phyloP scores from a whole-genome alignment of 1,140 invertebrate genomes.

The Heliconius congener region DNA sequence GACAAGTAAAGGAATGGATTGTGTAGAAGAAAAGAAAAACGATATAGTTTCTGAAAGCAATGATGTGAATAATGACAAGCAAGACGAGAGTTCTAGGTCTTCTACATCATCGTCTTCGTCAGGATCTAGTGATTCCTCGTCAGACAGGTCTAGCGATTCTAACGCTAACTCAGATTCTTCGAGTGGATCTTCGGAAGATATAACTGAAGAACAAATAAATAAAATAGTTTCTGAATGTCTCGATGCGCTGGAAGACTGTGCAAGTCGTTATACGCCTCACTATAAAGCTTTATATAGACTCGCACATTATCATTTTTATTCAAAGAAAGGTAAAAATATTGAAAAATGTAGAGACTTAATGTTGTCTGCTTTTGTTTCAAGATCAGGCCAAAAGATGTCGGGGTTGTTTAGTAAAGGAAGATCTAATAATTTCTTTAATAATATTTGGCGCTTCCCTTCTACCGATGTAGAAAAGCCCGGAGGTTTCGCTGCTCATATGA shows the following conservation, averaged over 20 bases:
- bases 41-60: conserved; percentile 34
- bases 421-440: conserved; percentile 94
- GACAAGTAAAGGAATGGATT: background rate
- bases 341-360: conserved; percentile 87
- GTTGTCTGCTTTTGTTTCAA: conserved; percentile 85
- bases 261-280: conserved; percentile 92
- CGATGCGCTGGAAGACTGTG: conserved; percentile 91
- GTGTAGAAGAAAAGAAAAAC: background rate
- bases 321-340: conserved; percentile 85
- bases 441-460: conserved; percentile 94
- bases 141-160: conserved; percentile 69
- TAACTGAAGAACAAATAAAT: conserved; percentile 74
- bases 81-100: conserved; percentile 64
- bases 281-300: conserved; percentile 96
- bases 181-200: conserved; percentile 61
- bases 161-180: conserved; percentile 66
- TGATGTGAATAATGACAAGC: conserved; percentile 41
- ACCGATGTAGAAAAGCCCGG: conserved; percentile 95
- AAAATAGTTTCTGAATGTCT: conserved; percentile 84
- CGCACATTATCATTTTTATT: conserved; percentile 91
- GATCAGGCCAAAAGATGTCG: conserved; percentile 84
- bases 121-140: conserved; percentile 72
- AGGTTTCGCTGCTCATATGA: conserved; percentile 95
- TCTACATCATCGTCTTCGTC: conserved; percentile 69
- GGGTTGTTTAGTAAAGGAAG: conserved; percentile 94